Evolutionary conservation across 2,888 invertebrate genomes (phyloP), one percentile per base, ranked within the genome.

Genomic region (Drosophila cracens): DNA sequence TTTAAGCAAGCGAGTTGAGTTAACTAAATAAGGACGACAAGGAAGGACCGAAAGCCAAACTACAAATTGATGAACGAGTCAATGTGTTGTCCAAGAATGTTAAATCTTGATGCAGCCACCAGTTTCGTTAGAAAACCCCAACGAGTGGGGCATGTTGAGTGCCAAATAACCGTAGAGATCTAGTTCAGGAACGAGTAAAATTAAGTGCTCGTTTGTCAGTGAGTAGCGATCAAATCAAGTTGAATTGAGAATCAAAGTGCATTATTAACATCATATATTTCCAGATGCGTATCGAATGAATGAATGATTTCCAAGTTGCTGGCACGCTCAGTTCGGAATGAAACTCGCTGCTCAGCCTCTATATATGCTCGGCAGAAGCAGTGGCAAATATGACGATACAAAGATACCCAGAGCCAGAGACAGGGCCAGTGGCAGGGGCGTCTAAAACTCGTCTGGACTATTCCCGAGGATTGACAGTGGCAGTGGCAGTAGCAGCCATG

Each of bases 381-480:
- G 46, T 25, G 46, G 25, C 16, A 46, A 25, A 46, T 46, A 46
- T 46, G 16, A 25, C 13, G 46, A 16, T 46, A 25, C 4, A 25
- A 25, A 56, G 66, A 72, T 31, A 31, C 43, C 21, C 43, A 43
- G 5, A 71, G 43, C 7, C 53, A 31, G 51, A 38, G 43, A 7
- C 53, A 31, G 51, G 34, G 57, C 62, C 71, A 66, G 33, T 25
- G 51, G 53, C 62, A 68, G 59, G 57, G 58, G 53, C 68, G 57
- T 62, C 56, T 52, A 38, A 25, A 53, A 43, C 61, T 60, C 46
- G 76, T 72, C 76, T 71, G 68, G 74, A 70, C 76, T 74, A 74
- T 76, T 81, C 74, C 34, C 58, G 63, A 38, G 71, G 63, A 79
- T 79, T 79, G 79, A 75, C 65, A 59, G 56, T 27, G 11, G 40